Percentiles rank a stretch among this genome's conserved stretches.
phyloP scores from a whole-genome alignment of 1,140 invertebrate genomes.

The Neelides sp. region DNA sequence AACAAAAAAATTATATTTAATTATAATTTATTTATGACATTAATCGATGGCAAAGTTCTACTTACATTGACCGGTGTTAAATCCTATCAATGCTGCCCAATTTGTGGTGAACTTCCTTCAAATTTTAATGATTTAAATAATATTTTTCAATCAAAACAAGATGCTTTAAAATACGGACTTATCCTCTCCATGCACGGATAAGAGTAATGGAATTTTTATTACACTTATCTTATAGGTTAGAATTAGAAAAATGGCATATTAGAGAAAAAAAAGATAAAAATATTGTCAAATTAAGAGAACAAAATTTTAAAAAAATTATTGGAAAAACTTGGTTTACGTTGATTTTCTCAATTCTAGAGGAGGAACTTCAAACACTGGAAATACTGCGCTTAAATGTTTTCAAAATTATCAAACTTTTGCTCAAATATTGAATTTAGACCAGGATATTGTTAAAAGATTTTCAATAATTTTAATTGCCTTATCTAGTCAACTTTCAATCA shows the following conservation, averaged over 20 bases:
- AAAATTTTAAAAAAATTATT: conserved; percentile 4
- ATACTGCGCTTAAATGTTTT: conserved; percentile 21
- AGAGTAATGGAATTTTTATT: conserved; percentile 18
- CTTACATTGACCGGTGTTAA: not conserved
- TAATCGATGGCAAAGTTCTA: conserved; percentile 8
- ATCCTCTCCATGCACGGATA: conserved; percentile 22
- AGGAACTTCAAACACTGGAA: conserved; percentile 24
- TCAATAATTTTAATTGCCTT: conserved; percentile 13
- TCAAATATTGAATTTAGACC: conserved; percentile 13
- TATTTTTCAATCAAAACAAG: not conserved
- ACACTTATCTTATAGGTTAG: conserved; percentile 16
- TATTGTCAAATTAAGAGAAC: not conserved
- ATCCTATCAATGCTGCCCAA: not conserved
- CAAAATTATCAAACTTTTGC: conserved; percentile 14
- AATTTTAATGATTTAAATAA: not conserved
- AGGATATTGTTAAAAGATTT: conserved; percentile 11
- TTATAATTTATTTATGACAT: not conserved
- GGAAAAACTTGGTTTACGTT: conserved; percentile 7
- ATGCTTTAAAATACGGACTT: conserved; percentile 14
- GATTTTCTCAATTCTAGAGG: conserved; percentile 11
- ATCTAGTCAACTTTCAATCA: conserved; percentile 3
- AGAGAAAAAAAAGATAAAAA: conserved; percentile 4
- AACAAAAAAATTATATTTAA: not conserved
- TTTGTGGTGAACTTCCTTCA: not conserved
- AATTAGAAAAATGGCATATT: conserved; percentile 7